Base-by-base conservation (phyloP, 2,113 vertebrate species). In the Ranitomeya variabilis region DNA sequence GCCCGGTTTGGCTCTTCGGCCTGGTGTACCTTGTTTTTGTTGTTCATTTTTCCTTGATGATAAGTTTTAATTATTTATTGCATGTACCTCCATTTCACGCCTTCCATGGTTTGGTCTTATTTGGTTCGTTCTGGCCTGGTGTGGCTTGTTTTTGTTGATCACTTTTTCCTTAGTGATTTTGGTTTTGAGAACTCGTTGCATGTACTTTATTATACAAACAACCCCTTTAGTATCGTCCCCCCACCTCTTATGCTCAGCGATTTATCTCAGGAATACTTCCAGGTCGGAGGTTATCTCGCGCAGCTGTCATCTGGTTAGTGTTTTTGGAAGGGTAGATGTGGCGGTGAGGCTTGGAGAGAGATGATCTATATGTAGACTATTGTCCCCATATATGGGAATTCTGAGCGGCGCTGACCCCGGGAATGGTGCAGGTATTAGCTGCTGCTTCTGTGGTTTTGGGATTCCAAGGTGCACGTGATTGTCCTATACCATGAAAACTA, bases 281-380 rank as follows among this genome's bases (percentile, higher is more conserved):
- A 51, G 81, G 62, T 69, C 81, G 69, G 62, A 83, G 81, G 81
- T 83, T 83, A 83, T 69, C 81, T 67, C 0, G 6, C 10, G 45
- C 81, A 83, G 83, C 51, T 85, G 83, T 85, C 83, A 85, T 73
- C 83, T 73, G 52, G 66, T 73, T 85, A 73, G 66, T 19, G 67
- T 67, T 73, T 71, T 54, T 26, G 80, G 45, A 62, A 31, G 21
- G 81, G n/a, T 83, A 45, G 37, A 83, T 66, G 12, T 15, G 45
- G 64, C 62, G n/a, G 16, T 83, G 60, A 52, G 21, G 52, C 52
- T n/a, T 0, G 18, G 6, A 55, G 62, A 55, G 62, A 83, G 62
- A 83, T 83, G 67, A 66, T 62, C 80, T 83, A 83, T 83, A 69
- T 83, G 81, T 83, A 67, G 81, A 83, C 62, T 14, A 67, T 66